Conservation (phyloP, 2,888 invertebrate genomes). For the Lottia gigantea region DNA sequence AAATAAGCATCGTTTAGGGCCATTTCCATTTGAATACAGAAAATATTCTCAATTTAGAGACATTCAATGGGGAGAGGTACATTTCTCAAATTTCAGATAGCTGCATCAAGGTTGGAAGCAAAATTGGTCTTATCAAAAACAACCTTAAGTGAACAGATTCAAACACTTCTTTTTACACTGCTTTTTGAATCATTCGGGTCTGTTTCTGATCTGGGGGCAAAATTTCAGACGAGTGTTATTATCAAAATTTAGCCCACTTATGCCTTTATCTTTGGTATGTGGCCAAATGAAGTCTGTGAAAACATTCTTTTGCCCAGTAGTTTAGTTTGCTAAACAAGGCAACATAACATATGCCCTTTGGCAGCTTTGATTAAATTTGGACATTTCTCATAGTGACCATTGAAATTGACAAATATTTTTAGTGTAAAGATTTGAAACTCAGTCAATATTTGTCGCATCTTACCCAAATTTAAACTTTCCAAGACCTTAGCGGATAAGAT, state of each 20-base stretch:
- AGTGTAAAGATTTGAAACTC: no score
- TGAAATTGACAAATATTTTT: no score
- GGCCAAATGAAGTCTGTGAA: no score
- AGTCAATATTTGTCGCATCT: no score
- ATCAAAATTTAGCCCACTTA: neutral
- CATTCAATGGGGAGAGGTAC: neutral
- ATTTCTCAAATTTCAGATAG: neutral
- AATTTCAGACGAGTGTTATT: no score
- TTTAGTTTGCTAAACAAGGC: no score
- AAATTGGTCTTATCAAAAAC: neutral
- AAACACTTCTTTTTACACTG: neutral
- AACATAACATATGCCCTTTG: no score
- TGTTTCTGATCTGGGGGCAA: neutral
- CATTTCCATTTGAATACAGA: neutral
- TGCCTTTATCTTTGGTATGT: neutral
- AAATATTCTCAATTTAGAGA: slow-evolving; percentile 2
- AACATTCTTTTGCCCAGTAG: no score
- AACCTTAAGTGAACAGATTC: neutral
- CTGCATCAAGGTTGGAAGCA: neutral
- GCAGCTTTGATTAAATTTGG: no score
- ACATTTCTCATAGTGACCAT: no score
- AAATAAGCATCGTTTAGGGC: neutral
- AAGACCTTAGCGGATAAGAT: no score
- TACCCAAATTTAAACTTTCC: no score
- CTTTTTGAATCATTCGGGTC: neutral